Evolutionary conservation across 2,888 invertebrate species (phyloP).

Genomic region (Morpho deidamia): DNA sequence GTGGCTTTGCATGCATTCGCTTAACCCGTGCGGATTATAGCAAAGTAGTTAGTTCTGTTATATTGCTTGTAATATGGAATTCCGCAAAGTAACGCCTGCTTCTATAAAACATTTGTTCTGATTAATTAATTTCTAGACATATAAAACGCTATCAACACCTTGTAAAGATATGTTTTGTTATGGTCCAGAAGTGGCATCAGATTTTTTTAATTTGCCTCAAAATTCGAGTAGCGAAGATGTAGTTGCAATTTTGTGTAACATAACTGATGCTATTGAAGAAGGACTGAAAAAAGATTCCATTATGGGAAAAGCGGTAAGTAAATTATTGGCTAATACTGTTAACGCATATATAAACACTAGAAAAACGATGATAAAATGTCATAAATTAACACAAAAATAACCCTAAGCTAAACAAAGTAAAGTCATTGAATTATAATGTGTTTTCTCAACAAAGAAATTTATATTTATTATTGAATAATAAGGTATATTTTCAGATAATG

Average conservation of each 20-base stretch:
- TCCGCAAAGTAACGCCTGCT: too few relatives aligned
- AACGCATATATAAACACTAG: too few relatives aligned
- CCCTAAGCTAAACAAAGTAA: not conserved
- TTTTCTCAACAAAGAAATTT: not conserved
- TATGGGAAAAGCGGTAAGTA: slow-evolving; percentile 57
- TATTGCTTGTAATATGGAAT: too few relatives aligned
- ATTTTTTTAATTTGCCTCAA: slow-evolving; percentile 42
- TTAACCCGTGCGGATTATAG: too few relatives aligned
- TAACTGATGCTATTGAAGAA: slow-evolving; percentile 47
- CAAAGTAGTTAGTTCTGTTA: too few relatives aligned
- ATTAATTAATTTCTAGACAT: slow-evolving; percentile 42
- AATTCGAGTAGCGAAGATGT: slow-evolving; percentile 30
- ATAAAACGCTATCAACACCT: slow-evolving; percentile 50
- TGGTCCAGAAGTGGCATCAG: slow-evolving; percentile 38
- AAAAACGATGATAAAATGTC: too few relatives aligned
- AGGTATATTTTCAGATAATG: slow-evolving; percentile 37
- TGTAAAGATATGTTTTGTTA: slow-evolving; percentile 51
- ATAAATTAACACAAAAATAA: too few relatives aligned
- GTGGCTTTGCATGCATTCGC: too few relatives aligned
- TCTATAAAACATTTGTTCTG: too few relatives aligned
- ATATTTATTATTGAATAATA: not conserved
- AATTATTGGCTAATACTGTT: not conserved
- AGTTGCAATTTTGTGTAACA: slow-evolving; percentile 43
- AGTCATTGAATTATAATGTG: not conserved
- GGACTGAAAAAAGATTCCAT: slow-evolving; percentile 46